Evolutionary conservation across 2,113 vertebrate species (phyloP).

Genomic region (Aspidoscelis tigris): DNA sequence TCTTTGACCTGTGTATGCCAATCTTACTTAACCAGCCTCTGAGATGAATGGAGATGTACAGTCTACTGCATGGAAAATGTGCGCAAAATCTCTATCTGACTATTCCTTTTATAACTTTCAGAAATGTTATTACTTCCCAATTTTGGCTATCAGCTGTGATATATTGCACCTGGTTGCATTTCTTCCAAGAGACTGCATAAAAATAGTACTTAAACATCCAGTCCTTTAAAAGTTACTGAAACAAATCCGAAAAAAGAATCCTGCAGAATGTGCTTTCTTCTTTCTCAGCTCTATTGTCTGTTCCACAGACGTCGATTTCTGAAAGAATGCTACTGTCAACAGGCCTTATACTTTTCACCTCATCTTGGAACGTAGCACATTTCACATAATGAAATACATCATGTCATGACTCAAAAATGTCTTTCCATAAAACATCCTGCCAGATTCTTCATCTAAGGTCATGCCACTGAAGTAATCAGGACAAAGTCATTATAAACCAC

Average conservation of each 20-base stretch:
- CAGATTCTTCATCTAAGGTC: constrained; percentile 20
- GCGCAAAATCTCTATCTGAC: constrained; percentile 18
- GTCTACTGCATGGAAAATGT: constrained; percentile 33
- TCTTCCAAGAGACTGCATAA: constrained; percentile 23
- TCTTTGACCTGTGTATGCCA: neutral
- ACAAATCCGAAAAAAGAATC: neutral
- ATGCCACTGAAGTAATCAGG: constrained; percentile 26
- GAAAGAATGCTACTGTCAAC: constrained; percentile 17
- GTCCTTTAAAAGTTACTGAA: constrained; percentile 2
- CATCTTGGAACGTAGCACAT: constrained; percentile 34
- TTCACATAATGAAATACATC: constrained; percentile 21
- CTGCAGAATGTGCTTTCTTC: constrained; percentile 15
- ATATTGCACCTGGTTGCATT: constrained; percentile 2
- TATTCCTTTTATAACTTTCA: constrained; percentile 13
- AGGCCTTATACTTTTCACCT: constrained; percentile 7
- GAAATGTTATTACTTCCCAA: constrained; percentile 14
- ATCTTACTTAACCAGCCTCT: constrained; percentile 20
- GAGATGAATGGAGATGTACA: constrained; percentile 15
- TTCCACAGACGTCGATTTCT: constrained; percentile 26
- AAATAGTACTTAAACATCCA: constrained; percentile 38
- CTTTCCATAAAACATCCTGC: constrained; percentile 26
- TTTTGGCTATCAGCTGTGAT: constrained; percentile 3
- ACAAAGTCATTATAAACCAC: constrained; percentile 16
- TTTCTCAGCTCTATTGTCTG: constrained; percentile 29
- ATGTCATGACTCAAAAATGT: constrained; percentile 15